A percentile compares a stretch with the other conserved stretches of the same genome.
These are phyloP conservation scores for Acomys russatus DNA, from an alignment of 2,797 vertebrate species.

Conservation along the genomic window DNA sequence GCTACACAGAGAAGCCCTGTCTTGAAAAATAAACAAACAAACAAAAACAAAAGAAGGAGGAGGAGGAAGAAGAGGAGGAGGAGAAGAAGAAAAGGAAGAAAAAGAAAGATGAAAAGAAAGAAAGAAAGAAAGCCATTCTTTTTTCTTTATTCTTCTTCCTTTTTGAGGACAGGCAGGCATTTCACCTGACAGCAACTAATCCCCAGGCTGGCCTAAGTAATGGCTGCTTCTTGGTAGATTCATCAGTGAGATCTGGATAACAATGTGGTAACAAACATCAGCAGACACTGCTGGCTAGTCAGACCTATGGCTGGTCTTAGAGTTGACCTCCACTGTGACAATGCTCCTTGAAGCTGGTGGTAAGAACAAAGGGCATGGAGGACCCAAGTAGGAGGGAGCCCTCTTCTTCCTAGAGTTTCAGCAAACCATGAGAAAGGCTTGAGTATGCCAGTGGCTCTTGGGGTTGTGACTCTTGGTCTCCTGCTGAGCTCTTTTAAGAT, in stretches of 20 bases:
- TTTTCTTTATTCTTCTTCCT: not conserved
- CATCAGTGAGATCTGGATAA: not conserved
- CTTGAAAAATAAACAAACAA: no score
- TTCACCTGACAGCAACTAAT: not conserved
- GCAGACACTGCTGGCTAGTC: not conserved
- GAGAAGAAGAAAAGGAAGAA: no score
- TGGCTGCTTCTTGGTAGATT: not conserved
- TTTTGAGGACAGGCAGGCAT: not conserved
- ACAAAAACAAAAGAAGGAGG: no score
- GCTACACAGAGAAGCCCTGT: no score
- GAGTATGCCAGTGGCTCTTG: not conserved
- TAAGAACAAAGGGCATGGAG: not conserved
- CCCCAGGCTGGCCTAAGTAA: not conserved
- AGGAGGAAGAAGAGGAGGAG: no score
- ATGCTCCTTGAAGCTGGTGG: not conserved
- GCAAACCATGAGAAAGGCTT: not conserved
- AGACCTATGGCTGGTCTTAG: not conserved
- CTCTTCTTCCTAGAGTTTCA: not conserved
- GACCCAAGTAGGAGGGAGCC: not conserved
- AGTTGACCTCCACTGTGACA: not conserved
- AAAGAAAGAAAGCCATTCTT: no score
- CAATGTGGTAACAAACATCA: not conserved
- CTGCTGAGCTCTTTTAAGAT: not conserved
- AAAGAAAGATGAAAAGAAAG: no score
- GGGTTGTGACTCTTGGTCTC: not conserved